Conservation (phyloP, 2,888 invertebrate species). For the Eupeodes luniger region DNA sequence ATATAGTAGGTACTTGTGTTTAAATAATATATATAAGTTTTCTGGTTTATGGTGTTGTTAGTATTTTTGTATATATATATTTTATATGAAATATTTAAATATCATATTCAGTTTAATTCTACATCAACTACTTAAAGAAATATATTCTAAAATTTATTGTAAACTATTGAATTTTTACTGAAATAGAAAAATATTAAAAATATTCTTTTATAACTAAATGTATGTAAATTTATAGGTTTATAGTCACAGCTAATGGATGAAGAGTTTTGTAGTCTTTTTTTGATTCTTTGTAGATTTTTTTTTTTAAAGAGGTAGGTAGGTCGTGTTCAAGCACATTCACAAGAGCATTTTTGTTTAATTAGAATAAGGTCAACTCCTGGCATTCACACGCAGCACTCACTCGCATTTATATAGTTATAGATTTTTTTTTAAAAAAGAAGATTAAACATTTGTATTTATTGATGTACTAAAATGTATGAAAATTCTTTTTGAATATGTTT, state of each 20-base stretch:
- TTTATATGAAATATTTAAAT: conserved; percentile 10
- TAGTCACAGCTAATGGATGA: conserved; percentile 35
- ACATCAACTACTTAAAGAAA: conserved; percentile 63
- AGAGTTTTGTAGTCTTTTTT: neutral
- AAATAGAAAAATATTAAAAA: conserved; percentile 54
- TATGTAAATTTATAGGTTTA: conserved; percentile 34
- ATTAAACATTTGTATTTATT: neutral
- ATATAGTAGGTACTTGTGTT: neutral
- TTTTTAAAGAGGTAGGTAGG: conserved; percentile 1
- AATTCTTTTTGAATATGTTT: neutral
- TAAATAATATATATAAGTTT: neutral
- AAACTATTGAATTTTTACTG: conserved; percentile 58
- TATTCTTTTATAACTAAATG: conserved; percentile 48
- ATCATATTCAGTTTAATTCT: conserved; percentile 34
- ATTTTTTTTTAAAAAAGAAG: neutral
- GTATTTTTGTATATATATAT: conserved; percentile 44
- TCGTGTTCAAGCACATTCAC: conserved; percentile 59
- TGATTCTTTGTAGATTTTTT: neutral
- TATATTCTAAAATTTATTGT: conserved; percentile 52
- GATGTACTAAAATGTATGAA: neutral
- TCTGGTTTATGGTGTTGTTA: conserved; percentile 50
- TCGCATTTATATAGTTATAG: conserved; percentile 46
- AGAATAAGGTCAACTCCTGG: conserved; percentile 27
- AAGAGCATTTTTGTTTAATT: conserved; percentile 13
- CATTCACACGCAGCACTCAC: conserved; percentile 46